Base-by-base conservation (phyloP, 2,797 vertebrate genomes). In the Schizothorax lantsangensis region DNA sequence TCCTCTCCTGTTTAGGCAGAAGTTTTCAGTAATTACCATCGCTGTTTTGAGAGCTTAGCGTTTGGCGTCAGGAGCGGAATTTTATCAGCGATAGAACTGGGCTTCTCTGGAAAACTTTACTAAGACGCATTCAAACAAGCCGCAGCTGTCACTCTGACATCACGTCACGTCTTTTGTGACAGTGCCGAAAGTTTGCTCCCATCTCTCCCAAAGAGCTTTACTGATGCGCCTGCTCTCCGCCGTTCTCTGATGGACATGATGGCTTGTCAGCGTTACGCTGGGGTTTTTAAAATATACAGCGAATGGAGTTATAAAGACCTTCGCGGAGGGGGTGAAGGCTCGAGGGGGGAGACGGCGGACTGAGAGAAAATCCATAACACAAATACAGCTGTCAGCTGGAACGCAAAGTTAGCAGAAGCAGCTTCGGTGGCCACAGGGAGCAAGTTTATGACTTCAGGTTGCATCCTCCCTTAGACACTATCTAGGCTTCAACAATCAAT, bases 351-450 rank as follows among this genome's bases (percentile, higher is more conserved):
- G 84, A 92, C 91, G 84, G 8, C 6, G 78, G 92, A 94, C 90
- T 95, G 94, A 96, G 95, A 94, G 95, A 95, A 96, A 96, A 96
- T 96, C 96, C 94, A 96, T 96, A 96, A 95, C 95, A 94, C 94
- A 95, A 96, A 96, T 94, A 95, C 94, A 96, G 95, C 95, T 96
- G 95, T 95, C 96, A 95, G 92, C 85, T 89, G 89, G 89, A 88
- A 91, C 91, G 93, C 94, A 85, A 93, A 95, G 92, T 94, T 95
- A 95, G 94, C 93, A 89, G 92, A 92, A 91, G 92, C 82, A 43
- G 87, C 84, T 83, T 81, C 38, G 62, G 87, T 79, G 77, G 45
- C 66, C 54, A 43, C 36, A 71, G 66, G 84, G 72, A 64, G 78
- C 47, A 75, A 87, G 77, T 66, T 79, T 69, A 54, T 15, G 83